These are phyloP conservation scores for Erpetoichthys calabaricus DNA, from an alignment of 2,797 vertebrate genomes.

Conservation along the genomic window DNA sequence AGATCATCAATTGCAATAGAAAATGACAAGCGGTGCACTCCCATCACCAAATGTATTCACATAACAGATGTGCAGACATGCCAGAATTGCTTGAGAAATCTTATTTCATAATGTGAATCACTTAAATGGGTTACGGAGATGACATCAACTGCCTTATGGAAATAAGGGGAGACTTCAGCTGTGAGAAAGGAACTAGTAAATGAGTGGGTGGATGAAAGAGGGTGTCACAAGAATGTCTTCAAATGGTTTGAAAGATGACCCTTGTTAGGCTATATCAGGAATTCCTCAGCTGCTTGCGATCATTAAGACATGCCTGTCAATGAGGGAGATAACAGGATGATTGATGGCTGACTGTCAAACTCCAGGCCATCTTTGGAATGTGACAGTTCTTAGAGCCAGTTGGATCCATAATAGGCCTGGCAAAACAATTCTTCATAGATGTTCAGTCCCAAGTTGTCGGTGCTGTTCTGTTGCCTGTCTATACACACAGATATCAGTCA, in stretches of 20 bases:
- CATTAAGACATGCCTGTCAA: slow-evolving; percentile 30
- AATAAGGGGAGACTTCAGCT: slow-evolving; percentile 29
- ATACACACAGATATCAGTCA: no score
- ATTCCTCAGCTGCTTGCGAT: slow-evolving; percentile 35
- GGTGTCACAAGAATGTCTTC: slow-evolving; percentile 22
- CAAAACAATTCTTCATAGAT: no score
- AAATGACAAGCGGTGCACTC: no score
- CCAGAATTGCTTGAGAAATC: no score
- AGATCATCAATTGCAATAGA: no score
- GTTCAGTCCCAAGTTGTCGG: no score
- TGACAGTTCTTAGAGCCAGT: not conserved
- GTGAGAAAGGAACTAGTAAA: slow-evolving; percentile 29
- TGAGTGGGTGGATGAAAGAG: slow-evolving; percentile 31
- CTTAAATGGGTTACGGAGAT: no score
- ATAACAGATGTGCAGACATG: no score
- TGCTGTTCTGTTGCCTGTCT: no score
- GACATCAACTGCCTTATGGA: not conserved
- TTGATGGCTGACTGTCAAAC: slow-evolving; percentile 9
- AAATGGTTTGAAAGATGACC: slow-evolving; percentile 39
- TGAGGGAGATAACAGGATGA: slow-evolving; percentile 16
- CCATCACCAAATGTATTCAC: no score
- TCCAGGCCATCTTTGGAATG: slow-evolving; percentile 2
- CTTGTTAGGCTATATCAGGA: slow-evolving; percentile 34
- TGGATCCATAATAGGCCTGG: not conserved
- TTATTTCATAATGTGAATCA: no score